Percentiles rank a stretch among this genome's conserved stretches.
Conservation (phyloP, 2,797 vertebrate genomes). For the Emys orbicularis region DNA sequence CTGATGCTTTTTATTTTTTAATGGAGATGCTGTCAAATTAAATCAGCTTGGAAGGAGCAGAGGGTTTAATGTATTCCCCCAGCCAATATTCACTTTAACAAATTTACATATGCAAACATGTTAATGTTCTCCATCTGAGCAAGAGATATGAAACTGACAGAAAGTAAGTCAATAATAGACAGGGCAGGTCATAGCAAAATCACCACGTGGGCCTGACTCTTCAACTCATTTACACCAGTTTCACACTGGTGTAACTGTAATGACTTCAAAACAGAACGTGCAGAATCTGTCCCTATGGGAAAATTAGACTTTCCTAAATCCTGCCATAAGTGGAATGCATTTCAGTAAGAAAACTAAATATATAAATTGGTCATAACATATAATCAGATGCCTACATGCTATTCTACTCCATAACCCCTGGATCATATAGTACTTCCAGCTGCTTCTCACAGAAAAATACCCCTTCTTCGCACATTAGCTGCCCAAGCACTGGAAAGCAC, state of each 20-base stretch:
- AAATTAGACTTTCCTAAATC: constrained; percentile 43
- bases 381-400: neutral
- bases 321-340: constrained; percentile 47
- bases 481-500: fast-evolving
- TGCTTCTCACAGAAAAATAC: fast-evolving
- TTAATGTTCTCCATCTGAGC: constrained; percentile 46
- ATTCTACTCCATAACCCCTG: neutral
- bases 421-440: neutral
- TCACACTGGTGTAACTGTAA: neutral
- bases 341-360: constrained; percentile 39
- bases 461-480: neutral
- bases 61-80: constrained; percentile 70
- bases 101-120: constrained; percentile 74
- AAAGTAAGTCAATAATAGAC: neutral
- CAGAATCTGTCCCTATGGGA: constrained; percentile 38
- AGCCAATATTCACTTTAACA: constrained; percentile 61
- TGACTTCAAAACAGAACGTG: neutral
- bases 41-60: constrained; percentile 54
- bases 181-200: constrained; percentile 63
- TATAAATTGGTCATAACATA: constrained; percentile 60
- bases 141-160: constrained; percentile 37
- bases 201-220: neutral
- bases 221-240: constrained; percentile 28
- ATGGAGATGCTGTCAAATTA: constrained; percentile 76
- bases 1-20: constrained; percentile 79